Evolutionary conservation across 1,140 invertebrate genomes (phyloP).

Genomic region (Ctenoplectra terminalis): DNA sequence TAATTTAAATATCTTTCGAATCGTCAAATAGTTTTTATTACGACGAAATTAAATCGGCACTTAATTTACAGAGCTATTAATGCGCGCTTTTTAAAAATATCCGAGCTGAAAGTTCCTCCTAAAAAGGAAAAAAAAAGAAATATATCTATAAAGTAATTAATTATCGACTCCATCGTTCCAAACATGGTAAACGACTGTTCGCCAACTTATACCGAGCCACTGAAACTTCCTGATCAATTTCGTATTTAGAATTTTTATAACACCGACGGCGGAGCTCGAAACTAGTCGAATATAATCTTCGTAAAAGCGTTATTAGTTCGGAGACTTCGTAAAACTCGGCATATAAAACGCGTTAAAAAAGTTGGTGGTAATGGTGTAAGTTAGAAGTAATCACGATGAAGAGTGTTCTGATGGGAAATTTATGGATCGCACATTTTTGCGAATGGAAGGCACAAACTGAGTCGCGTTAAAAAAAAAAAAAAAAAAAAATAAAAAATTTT

Average conservation of each 20-base stretch:
- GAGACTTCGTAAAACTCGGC: constrained; percentile 5
- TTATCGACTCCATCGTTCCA: neutral
- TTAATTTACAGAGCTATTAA: too few species aligned
- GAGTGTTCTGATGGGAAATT: neutral
- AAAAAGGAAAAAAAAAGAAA: too few species aligned
- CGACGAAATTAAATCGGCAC: too few species aligned
- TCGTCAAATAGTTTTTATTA: too few species aligned
- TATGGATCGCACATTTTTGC: neutral
- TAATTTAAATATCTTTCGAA: too few species aligned
- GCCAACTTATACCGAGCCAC: neutral
- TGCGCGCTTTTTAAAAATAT: neutral
- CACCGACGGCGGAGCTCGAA: neutral
- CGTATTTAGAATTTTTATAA: neutral
- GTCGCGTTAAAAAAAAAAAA: too few species aligned
- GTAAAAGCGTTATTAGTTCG: constrained; percentile 10
- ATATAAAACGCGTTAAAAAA: constrained; percentile 19
- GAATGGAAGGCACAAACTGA: neutral
- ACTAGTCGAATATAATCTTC: constrained; percentile 18
- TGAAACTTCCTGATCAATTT: constrained; percentile 22
- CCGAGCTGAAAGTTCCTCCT: too few species aligned
- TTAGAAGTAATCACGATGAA: neutral
- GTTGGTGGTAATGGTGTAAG: neutral
- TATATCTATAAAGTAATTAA: neutral
- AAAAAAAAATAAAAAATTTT: neutral
- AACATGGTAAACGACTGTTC: neutral